Conservation (phyloP, 2,113 vertebrate genomes). For the Pavo muticus region DNA sequence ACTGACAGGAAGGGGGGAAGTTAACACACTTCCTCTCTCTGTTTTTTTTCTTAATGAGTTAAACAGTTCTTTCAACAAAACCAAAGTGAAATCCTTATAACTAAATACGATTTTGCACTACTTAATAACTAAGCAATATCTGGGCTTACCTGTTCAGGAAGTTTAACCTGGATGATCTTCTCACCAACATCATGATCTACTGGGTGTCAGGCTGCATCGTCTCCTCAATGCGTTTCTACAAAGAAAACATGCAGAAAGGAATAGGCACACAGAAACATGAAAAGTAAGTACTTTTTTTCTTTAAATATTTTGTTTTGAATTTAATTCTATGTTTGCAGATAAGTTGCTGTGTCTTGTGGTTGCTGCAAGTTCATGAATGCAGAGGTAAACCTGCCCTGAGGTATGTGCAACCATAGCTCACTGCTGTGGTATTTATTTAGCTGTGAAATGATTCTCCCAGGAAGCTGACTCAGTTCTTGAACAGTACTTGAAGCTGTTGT, state of each 20-base stretch:
- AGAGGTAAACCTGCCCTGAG: not conserved
- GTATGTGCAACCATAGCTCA: not conserved
- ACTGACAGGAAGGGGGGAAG: not conserved
- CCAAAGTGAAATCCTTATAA: not conserved
- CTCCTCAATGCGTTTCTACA: constrained; percentile 82
- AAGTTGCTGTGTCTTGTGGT: not conserved
- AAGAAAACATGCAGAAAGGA: constrained; percentile 70
- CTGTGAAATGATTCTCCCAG: constrained; percentile 25
- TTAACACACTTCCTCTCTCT: not conserved
- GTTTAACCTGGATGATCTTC: constrained; percentile 80
- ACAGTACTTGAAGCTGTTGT: constrained; percentile 10
- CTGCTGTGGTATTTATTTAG: not conserved
- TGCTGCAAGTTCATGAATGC: not conserved
- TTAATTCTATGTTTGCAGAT: not conserved
- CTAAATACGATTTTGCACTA: too few species aligned
- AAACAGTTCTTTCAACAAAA: not conserved
- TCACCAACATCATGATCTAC: constrained; percentile 86
- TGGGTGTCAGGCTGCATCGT: constrained; percentile 78
- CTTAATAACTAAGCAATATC: not conserved
- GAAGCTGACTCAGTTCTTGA: constrained; percentile 35
- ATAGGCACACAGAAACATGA: constrained; percentile 68
- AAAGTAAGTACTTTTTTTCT: constrained; percentile 48
- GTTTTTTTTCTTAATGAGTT: not conserved
- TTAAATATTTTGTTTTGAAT: not conserved
- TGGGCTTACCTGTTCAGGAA: constrained; percentile 68